A percentile compares a stretch with the other conserved stretches of the same genome.
Conservation (phyloP, 1,140 invertebrate species). For the Trigoniulus corallinus region DNA sequence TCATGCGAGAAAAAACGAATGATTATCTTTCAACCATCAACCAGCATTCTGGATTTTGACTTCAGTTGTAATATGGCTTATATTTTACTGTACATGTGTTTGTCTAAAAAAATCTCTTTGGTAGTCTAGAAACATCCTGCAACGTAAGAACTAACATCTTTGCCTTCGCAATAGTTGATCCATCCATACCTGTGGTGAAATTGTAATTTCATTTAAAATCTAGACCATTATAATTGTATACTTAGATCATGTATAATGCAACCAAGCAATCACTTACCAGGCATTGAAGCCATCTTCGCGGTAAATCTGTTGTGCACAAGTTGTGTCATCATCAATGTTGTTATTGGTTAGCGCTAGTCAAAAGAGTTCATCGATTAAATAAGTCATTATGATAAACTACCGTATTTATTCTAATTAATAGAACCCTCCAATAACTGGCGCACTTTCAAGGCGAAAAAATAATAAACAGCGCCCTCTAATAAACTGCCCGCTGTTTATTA, state of each 20-base stretch:
- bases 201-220: not conserved
- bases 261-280: not conserved
- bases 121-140: slow-evolving; percentile 1
- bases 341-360: not conserved
- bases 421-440: too few species aligned
- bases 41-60: too few species aligned
- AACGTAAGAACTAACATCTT: slow-evolving; percentile 1
- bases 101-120: too few species aligned
- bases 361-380: not conserved
- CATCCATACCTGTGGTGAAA: not conserved
- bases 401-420: too few species aligned
- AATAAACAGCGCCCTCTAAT: too few species aligned
- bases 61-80: too few species aligned
- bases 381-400: too few species aligned
- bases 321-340: not conserved
- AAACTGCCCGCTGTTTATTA: too few species aligned
- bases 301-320: not conserved
- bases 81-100: too few species aligned
- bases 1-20: too few species aligned
- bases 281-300: not conserved
- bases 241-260: not conserved
- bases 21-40: too few species aligned
- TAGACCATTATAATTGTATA: not conserved
- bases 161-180: slow-evolving; percentile 1
- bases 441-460: too few species aligned